These are phyloP conservation scores for Gopherus evgoodei DNA, from an alignment of 2,113 vertebrate species.

Conservation along the genomic window DNA sequence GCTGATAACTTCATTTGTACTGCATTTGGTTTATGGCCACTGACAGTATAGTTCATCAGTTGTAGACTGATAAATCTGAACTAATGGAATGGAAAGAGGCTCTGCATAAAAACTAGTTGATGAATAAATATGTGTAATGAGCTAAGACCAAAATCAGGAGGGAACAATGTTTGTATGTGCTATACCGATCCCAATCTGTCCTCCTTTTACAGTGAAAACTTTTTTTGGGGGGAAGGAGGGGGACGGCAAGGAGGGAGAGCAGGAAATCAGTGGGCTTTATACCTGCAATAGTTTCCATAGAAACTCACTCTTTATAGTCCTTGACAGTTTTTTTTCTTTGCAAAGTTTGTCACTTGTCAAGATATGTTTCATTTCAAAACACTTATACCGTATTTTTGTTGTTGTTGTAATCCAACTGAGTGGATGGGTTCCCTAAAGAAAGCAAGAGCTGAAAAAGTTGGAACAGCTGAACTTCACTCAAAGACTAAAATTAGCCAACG, in stretches of 20 bases:
- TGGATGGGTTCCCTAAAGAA: not conserved
- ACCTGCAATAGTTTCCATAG: not conserved
- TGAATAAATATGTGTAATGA: not conserved
- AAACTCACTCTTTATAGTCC: not conserved
- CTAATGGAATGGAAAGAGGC: not conserved
- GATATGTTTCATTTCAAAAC: not conserved
- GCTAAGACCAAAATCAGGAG: not conserved
- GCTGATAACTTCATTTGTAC: not conserved
- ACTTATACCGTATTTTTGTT: not conserved
- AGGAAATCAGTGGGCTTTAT: not conserved
- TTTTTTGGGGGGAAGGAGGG: accelerated
- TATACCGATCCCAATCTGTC: not conserved
- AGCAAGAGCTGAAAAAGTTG: not conserved
- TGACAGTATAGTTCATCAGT: not conserved
- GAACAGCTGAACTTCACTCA: not conserved
- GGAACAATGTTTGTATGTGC: not conserved
- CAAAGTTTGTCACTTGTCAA: not conserved
- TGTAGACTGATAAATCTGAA: not conserved
- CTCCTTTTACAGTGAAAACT: not conserved
- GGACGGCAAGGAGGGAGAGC: not conserved
- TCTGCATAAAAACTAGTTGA: not conserved
- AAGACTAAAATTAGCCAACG: not conserved
- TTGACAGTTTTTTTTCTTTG: not conserved
- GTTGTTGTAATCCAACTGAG: not conserved
- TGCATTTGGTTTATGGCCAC: not conserved